Evolutionary conservation across 1,140 invertebrate species (phyloP).

Genomic region (Lethocerus indicus): DNA sequence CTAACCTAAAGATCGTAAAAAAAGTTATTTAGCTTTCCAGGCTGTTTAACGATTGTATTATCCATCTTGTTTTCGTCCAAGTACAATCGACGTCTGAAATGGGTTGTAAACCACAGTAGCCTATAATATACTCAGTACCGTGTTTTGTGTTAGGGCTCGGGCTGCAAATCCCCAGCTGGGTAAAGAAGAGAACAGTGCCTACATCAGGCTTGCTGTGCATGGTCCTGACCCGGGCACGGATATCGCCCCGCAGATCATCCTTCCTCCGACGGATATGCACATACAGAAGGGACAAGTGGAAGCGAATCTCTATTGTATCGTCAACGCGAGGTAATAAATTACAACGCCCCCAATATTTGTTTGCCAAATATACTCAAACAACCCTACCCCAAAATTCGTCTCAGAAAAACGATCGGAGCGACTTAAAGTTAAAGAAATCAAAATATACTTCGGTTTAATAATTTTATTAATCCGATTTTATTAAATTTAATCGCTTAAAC

Average conservation of each 20-base stretch:
- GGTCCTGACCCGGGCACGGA: slow-evolving; percentile 41
- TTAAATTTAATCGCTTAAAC: background rate
- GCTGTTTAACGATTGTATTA: no score
- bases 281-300: slow-evolving; percentile 60
- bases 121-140: no score
- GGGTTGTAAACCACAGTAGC: no score
- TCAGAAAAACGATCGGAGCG: background rate
- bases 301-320: slow-evolving; percentile 70
- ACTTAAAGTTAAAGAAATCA: background rate
- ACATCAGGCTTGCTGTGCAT: slow-evolving; percentile 50
- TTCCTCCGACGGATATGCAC: slow-evolving; percentile 60
- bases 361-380: no score
- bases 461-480: background rate
- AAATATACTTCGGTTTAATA: background rate
- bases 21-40: background rate
- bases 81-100: no score
- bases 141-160: slow-evolving; percentile 43
- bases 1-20: background rate
- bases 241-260: slow-evolving; percentile 64
- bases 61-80: no score
- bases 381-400: no score
- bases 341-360: no score
- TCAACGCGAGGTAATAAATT: slow-evolving; percentile 61
- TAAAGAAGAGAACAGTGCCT: slow-evolving; percentile 72
- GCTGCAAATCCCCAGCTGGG: slow-evolving; percentile 76